These are phyloP conservation scores for Diadophis punctatus DNA, from an alignment of 2,113 vertebrate species.

Conservation along the genomic window DNA sequence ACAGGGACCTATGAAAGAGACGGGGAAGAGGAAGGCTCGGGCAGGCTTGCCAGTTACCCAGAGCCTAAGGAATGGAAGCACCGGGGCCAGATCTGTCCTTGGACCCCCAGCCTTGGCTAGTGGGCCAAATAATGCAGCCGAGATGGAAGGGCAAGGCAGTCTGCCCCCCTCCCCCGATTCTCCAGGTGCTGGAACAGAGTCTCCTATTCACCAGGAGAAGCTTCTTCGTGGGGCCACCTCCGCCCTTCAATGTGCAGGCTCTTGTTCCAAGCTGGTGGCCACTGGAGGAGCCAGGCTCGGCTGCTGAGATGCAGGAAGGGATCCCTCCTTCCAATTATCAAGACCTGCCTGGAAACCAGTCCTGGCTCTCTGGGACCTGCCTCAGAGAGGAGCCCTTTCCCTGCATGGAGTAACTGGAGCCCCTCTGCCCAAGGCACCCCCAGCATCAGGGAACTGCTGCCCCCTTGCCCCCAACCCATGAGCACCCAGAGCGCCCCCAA, in stretches of 20 bases:
- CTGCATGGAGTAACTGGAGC: background rate
- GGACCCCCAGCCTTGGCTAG: background rate
- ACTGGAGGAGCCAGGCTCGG: background rate
- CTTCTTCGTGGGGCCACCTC: background rate
- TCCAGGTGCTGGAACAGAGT: background rate
- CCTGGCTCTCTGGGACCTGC: background rate
- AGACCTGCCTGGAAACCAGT: background rate
- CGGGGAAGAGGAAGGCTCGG: background rate
- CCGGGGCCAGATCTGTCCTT: background rate
- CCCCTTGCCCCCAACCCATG: background rate
- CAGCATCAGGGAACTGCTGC: background rate
- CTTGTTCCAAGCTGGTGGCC: background rate
- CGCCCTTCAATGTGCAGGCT: background rate
- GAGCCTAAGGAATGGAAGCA: background rate
- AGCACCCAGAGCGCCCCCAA: background rate
- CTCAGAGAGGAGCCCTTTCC: background rate
- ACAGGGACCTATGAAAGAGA: background rate
- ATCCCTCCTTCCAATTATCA: background rate
- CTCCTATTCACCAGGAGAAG: background rate
- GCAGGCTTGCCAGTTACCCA: background rate
- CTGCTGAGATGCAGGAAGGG: background rate
- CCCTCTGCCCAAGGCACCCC: background rate
- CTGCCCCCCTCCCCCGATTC: fast-evolving
- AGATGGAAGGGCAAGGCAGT: background rate
- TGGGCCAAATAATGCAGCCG: background rate